Evolutionary conservation across 2,797 vertebrate genomes (phyloP), one percentile per base, ranked within the genome.

Genomic region (Spondyliosoma cantharus): DNA sequence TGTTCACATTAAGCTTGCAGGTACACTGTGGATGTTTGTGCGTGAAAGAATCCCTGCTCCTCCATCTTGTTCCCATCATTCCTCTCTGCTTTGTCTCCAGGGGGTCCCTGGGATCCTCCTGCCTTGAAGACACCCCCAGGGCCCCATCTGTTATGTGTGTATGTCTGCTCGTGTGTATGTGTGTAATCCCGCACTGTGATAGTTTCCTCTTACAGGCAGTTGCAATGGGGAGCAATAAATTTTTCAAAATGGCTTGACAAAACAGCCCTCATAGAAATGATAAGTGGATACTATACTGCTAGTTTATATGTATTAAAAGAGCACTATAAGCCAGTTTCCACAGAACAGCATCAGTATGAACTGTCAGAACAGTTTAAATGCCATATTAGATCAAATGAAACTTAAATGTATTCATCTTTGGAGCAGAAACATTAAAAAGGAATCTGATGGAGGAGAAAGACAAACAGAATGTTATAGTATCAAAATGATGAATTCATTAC

Each of bases 71-170:
- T 20, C 52, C 71, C 57, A 11, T 76, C 56, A 73, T 64, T 73
- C 53, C 59, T 73, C 32, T 85, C 58, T 74, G 58, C 27, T 78
- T 76, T 50, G 52, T 86, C 87, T 84, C 80, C 59, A 43, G 83
- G 89, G 85, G 82, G 61, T 86, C 77, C 73, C 64, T 84, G 54
- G 81, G 72, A 86, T 87, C 73, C 86, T 85, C 89, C 81, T 87
- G 86, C 85, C 86, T 88, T 70, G 46, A 89, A 76, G 76, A 81
- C 83, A 74, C 61, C 87, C 81, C 80, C 43, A 82, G 86, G 87
- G 74, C 71, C 82, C 87, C 90, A 90, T 93, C 87, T 92, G 92
- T 74, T 83, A 8, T 29, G 48, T 66, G 73, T 78, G 54, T 71
- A 14, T 65, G 49, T 75, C 58, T 83, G 54, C 20, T 7, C 56